phyloP scores from a whole-genome alignment of 2,888 invertebrate genomes.

The Choreutis nemorana region DNA sequence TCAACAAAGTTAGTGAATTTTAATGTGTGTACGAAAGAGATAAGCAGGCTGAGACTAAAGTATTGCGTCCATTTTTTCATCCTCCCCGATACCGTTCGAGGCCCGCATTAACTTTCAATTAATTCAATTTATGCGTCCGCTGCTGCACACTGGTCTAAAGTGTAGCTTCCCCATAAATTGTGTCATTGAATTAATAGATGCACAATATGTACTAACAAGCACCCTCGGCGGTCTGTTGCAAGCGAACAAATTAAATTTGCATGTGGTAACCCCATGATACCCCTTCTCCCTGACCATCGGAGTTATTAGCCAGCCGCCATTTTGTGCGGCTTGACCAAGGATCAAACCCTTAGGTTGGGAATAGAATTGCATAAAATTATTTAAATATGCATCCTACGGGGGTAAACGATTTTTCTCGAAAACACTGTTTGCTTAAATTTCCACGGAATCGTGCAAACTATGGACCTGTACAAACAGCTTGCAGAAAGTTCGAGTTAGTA shows the following conservation, averaged over 20 bases:
- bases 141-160: conserved; percentile 19
- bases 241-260: conserved; percentile 56
- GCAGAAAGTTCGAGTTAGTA: too few relatives aligned
- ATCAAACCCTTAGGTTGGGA: neutral
- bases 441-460: too few relatives aligned
- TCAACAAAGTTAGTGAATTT: too few relatives aligned
- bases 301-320: conserved; percentile 36
- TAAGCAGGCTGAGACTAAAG: too few relatives aligned
- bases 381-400: too few relatives aligned
- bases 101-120: conserved; percentile 61
- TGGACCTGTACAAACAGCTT: too few relatives aligned
- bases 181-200: conserved; percentile 56
- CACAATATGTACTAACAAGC: conserved; percentile 51
- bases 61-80: too few relatives aligned
- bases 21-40: too few relatives aligned
- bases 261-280: conserved; percentile 47
- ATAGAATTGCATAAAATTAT: too few relatives aligned
- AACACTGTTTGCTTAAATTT: too few relatives aligned
- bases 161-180: conserved; percentile 43
- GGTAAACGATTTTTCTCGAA: too few relatives aligned
- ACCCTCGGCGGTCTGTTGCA: conserved; percentile 37
- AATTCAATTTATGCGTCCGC: conserved; percentile 48
- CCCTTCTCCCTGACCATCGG: conserved; percentile 17
- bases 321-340: conserved; percentile 20
- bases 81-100: too few relatives aligned